A percentile compares a stretch with the other conserved stretches of the same genome.
Conservation (phyloP, 2,113 vertebrate genomes). For the Notothenia coriiceps region DNA sequence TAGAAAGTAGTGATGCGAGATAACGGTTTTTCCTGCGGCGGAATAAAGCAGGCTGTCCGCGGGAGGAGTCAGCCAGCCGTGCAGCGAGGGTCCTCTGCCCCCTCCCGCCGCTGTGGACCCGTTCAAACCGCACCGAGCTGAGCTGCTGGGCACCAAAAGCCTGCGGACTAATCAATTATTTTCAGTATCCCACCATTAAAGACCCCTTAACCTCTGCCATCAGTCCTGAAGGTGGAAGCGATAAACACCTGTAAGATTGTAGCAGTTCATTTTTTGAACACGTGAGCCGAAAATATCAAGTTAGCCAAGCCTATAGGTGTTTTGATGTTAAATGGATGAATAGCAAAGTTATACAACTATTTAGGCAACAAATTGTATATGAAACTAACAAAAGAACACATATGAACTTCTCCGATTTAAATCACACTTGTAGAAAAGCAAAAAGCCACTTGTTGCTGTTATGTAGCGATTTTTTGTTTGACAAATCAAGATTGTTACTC, state of each 20-base stretch:
- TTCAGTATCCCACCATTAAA: background rate
- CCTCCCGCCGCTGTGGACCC: conserved; percentile 15
- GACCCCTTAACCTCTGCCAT: background rate
- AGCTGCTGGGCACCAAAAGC: conserved; percentile 31
- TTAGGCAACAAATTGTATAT: background rate
- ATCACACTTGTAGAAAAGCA: too few species aligned
- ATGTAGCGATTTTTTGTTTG: background rate
- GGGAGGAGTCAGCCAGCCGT: conserved; percentile 73
- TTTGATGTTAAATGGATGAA: background rate
- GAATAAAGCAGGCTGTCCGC: conserved; percentile 64
- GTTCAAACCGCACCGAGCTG: conserved; percentile 12
- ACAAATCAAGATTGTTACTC: background rate
- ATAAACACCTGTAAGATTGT: conserved; percentile 47
- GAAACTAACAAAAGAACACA: too few species aligned
- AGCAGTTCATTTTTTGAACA: background rate
- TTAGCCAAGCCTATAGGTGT: background rate
- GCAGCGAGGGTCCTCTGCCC: conserved; percentile 27
- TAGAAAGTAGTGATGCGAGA: conserved; percentile 70
- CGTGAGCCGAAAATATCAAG: background rate
- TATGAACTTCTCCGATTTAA: background rate
- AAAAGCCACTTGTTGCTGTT: conserved; percentile 55
- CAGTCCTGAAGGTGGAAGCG: background rate
- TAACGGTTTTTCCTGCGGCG: conserved; percentile 77
- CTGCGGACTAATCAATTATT: conserved; percentile 33
- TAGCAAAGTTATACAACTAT: background rate